These are phyloP conservation scores for Xylocampa areola DNA, from an alignment of 2,888 invertebrate genomes.

Conservation along the genomic window DNA sequence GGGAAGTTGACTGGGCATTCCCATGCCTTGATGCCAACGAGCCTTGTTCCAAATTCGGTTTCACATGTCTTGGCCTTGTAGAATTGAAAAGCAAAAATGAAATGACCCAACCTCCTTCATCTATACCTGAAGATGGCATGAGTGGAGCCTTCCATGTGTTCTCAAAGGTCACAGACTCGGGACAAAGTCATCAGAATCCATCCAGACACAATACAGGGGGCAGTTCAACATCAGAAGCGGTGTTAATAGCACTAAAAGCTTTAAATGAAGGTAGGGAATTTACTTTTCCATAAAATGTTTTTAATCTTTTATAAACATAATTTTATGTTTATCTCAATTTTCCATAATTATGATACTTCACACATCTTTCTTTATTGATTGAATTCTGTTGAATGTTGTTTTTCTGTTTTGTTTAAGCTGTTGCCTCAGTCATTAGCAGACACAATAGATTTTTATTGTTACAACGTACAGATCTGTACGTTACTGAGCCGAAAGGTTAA, in stretches of 20 bases:
- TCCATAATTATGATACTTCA: too few relatives aligned
- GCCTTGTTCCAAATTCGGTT: constrained; percentile 97
- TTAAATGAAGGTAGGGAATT: constrained; percentile 80
- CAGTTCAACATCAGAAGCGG: constrained; percentile 85
- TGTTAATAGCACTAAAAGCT: constrained; percentile 81
- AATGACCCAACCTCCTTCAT: constrained; percentile 70
- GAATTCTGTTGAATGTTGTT: too few relatives aligned
- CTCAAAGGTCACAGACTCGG: constrained; percentile 76
- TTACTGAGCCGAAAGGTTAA: too few relatives aligned
- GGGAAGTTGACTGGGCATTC: constrained; percentile 98
- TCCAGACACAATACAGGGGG: constrained; percentile 82
- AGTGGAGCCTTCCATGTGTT: constrained; percentile 77
- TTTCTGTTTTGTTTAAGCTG: too few relatives aligned
- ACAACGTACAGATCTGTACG: too few relatives aligned
- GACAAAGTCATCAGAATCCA: constrained; percentile 78
- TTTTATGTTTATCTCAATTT: too few relatives aligned
- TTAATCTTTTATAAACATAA: neutral
- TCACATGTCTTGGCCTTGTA: constrained; percentile 96
- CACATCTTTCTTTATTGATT: too few relatives aligned
- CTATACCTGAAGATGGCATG: constrained; percentile 80
- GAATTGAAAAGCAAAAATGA: constrained; percentile 90
- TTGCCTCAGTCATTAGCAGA: too few relatives aligned
- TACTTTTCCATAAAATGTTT: neutral
- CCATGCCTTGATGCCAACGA: constrained; percentile 97
- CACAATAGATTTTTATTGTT: too few relatives aligned